Conservation (phyloP, 2,113 vertebrate genomes). For the Scatophagus argus region DNA sequence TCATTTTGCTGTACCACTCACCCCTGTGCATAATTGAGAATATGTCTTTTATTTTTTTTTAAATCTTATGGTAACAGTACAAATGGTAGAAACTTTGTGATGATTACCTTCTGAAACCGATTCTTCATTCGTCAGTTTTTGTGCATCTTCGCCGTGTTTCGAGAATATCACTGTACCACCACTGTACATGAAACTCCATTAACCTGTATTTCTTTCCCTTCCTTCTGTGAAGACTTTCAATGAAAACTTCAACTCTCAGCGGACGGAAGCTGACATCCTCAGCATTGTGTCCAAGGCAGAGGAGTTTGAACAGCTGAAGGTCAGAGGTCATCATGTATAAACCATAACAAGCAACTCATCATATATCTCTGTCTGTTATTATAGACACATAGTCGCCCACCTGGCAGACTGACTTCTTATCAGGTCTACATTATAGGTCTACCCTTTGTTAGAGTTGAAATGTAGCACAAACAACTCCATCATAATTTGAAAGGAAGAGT, state of each 20-base stretch:
- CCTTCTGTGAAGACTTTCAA: conserved; percentile 93
- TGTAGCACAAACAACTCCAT: neutral
- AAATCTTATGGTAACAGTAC: neutral
- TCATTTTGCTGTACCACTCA: neutral
- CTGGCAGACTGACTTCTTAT: neutral
- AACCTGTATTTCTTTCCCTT: conserved; percentile 47
- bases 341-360: neutral
- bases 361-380: neutral
- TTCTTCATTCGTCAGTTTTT: neutral
- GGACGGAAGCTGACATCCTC: conserved; percentile 94
- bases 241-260: conserved; percentile 94
- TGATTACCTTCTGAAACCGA: neutral
- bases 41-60: too few species aligned
- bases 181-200: conserved; percentile 67
- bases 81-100: neutral
- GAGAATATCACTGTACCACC: neutral
- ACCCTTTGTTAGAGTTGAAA: neutral
- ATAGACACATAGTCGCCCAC: neutral
- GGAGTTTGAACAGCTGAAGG: conserved; percentile 99
- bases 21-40: too few species aligned
- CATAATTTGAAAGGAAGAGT: neutral
- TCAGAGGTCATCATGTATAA: conserved; percentile 74
- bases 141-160: neutral
- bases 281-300: conserved; percentile 97
- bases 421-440: neutral